Base-by-base conservation (phyloP, 2,113 vertebrate species). In the Sinocyclocheilus rhinocerous region DNA sequence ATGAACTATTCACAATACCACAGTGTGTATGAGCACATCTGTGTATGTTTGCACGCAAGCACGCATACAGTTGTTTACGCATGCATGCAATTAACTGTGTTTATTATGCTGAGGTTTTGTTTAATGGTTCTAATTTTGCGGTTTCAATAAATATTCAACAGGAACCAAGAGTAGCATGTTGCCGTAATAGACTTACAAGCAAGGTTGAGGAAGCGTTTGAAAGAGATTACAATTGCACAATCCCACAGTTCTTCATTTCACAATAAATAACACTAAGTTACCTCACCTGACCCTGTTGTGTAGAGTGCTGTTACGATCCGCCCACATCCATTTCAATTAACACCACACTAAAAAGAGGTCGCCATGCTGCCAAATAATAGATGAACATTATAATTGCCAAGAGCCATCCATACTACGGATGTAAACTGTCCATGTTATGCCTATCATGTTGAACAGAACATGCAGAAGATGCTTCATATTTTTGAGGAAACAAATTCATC, bases 91-190 rank as follows among this genome's bases (percentile, higher is more conserved):
- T 81, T 81, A 48, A 36, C 39, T 48, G 79, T 24, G 29, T 81
- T 81, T 65, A 65, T 65, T 65, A 81, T 81, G 59, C 79, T 48
- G 79, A 67, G 61, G 59, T 81, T n/a, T 67, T 81, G 79, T 81
- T 67, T 81, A 81, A 81, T 67, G 61, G 59, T 67, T 50, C 79
- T 67, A 48, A 67, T 81, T 81, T 67, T 81, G 79, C 10, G n/a
- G 24, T 29, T 81, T 81, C 61, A 65, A 67, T 81, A 67, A 48
- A 81, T 81, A 67, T 81, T 50, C 63, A 67, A 50, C 16, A 81
- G n/a, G 36, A 48, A 81, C n/a, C 61, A 48, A 65, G 39, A 67
- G 61, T 29, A 48, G n/a, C 79, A 20, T 81, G 39, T 67, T 48
- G n/a, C 42, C 11, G 1, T 67, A 81, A 81, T 45, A 48, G 61